These are phyloP conservation scores for Bombus breviceps DNA, from an alignment of 1,140 invertebrate species.

Conservation along the genomic window DNA sequence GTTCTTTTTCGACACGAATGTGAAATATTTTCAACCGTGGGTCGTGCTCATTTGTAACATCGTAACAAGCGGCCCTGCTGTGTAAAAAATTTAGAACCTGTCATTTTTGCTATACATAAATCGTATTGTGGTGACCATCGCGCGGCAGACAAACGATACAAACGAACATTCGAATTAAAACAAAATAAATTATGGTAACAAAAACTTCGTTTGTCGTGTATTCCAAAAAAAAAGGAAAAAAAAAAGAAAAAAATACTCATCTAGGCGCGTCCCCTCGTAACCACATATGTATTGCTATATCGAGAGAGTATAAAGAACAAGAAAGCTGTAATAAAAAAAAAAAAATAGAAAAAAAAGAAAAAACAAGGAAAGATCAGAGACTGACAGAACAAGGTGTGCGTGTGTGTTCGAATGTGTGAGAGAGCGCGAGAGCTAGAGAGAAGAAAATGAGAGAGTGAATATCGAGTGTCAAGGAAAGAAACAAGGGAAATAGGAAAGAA, in stretches of 20 bases:
- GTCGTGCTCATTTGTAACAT: conserved; percentile 73
- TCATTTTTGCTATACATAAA: conserved; percentile 80
- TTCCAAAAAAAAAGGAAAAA: conserved; percentile 67
- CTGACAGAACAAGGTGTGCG: conserved; percentile 26
- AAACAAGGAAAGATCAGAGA: conserved; percentile 44
- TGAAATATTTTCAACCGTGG: conserved; percentile 37
- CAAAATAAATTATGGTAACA: conserved; percentile 18
- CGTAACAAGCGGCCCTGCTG: conserved; percentile 72
- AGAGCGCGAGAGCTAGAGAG: not conserved
- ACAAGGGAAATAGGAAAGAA: conserved; percentile 31
- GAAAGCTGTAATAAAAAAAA: conserved; percentile 48
- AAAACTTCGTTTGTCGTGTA: conserved; percentile 62
- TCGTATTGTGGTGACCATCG: conserved; percentile 71
- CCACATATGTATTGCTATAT: conserved; percentile 71
- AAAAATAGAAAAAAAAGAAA: not conserved
- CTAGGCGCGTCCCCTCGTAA: conserved; percentile 72
- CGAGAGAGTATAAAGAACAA: conserved; percentile 50
- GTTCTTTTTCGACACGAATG: not conserved
- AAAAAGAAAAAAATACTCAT: conserved; percentile 70
- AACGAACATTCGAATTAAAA: conserved; percentile 51
- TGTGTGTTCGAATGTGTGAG: conserved; percentile 58
- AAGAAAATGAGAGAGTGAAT: conserved; percentile 25
- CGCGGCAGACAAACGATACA: conserved; percentile 40
- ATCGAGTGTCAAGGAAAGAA: conserved; percentile 34
- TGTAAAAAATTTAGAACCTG: conserved; percentile 80